Evolutionary conservation across 2,113 vertebrate genomes (phyloP), one percentile per base, ranked within the genome.

Genomic region (Pleuronectes platessa): DNA sequence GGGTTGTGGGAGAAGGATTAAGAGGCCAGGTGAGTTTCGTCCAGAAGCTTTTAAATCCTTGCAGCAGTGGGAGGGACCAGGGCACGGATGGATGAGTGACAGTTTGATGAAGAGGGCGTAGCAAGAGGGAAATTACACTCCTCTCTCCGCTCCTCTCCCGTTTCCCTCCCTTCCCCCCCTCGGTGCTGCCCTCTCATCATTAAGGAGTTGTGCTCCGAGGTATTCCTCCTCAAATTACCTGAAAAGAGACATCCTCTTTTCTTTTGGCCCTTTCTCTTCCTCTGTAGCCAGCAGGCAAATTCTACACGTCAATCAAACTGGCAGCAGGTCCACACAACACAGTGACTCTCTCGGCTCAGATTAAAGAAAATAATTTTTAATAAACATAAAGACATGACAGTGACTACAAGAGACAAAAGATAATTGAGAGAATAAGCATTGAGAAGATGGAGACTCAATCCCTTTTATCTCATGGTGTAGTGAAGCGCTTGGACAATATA

Each of bases 241-340:
- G 83, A 90, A 92, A 93, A 90, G 82, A 94, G 88, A 93, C 90
- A 91, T 92, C 86, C 89, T 92, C 84, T 90, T 90, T 91, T 90
- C 86, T 89, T 90, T 82, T 87, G 86, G 72, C 87, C 78, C 85
- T 87, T 86, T 92, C 76, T 84, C 84, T 89, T 90, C 86, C 84
- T 88, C 74, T 87, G 87, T 93, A 81, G 86, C 94, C 87, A 5
- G 37, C 42, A 68, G 93, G 90, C 91, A 93, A 91, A 93, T 94
- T 93, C 89, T 93, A 86, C 86, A 89, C 93, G 92, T 92, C 92
- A 94, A 93, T 95, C 93, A 95, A 92, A 94, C 86, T 86, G 62
- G 75, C 77, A 88, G 69, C 86, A 90, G 68, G 78, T 83, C 84
- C 47, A 60, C 86, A 84, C 70, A 89, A 82, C 80, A 70, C 73